Evolutionary conservation across 1,140 invertebrate genomes (phyloP).

Genomic region (Agraylea sexmaculata): DNA sequence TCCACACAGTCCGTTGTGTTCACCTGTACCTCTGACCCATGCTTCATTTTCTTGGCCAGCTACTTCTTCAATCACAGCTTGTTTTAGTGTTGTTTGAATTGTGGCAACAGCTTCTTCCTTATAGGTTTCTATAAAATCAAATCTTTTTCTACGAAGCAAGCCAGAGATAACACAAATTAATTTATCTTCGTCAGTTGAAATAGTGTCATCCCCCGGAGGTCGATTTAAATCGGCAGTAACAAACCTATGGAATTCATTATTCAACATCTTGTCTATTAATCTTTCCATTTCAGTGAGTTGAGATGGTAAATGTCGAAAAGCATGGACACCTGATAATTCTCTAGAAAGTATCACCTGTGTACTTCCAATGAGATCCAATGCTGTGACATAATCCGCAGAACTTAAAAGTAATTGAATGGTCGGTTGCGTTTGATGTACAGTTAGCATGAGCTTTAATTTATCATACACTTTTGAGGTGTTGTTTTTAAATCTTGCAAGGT

Average conservation of each 20-base stretch:
- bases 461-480: constrained; percentile 54
- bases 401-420: constrained; percentile 91
- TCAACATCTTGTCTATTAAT: constrained; percentile 93
- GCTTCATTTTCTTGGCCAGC: constrained; percentile 50
- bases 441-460: constrained; percentile 84
- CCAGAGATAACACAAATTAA: constrained; percentile 81
- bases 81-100: constrained; percentile 79
- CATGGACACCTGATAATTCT: constrained; percentile 82
- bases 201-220: constrained; percentile 53
- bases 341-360: constrained; percentile 88
- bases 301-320: constrained; percentile 89
- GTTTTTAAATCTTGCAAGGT: constrained; percentile 47
- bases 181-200: constrained; percentile 68
- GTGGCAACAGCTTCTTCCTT: constrained; percentile 82
- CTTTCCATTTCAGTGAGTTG: constrained; percentile 95
- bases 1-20: constrained; percentile 49
- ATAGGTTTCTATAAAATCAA: constrained; percentile 79
- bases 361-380: constrained; percentile 90
- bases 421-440: constrained; percentile 94
- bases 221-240: constrained; percentile 85
- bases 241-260: constrained; percentile 88
- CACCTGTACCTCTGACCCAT: constrained; percentile 53
- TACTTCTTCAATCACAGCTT: constrained; percentile 70
- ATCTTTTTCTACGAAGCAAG: constrained; percentile 71
- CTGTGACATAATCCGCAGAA: constrained; percentile 94